Percentiles rank a stretch among this genome's conserved stretches.
phyloP scores from a whole-genome alignment of 2,888 invertebrate genomes.

The Seira sanloemensis region DNA sequence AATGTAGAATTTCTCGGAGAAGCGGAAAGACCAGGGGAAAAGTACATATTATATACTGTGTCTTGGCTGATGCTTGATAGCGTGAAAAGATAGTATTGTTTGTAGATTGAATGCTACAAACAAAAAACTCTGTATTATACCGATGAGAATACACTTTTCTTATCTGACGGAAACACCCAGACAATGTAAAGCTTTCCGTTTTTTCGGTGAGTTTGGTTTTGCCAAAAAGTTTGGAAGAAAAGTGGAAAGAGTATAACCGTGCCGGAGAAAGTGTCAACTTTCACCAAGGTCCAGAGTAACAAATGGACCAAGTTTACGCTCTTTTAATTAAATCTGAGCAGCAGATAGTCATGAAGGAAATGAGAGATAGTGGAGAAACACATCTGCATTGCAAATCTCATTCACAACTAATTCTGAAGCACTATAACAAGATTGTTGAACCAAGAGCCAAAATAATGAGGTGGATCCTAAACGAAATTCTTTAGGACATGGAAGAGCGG shows the following conservation, averaged over 20 bases:
- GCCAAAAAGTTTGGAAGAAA: constrained; percentile 17
- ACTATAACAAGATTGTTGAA: constrained; percentile 41
- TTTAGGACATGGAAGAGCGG: not conserved
- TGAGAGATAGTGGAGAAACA: constrained; percentile 50
- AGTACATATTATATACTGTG: too few relatives aligned
- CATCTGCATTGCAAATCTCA: constrained; percentile 65
- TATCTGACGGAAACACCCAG: constrained; percentile 60
- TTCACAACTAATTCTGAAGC: constrained; percentile 58
- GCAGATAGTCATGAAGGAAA: constrained; percentile 59
- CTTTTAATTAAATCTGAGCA: constrained; percentile 62
- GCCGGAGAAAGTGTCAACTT: constrained; percentile 64
- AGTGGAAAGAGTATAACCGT: constrained; percentile 15
- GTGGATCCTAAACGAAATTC: constrained; percentile 24
- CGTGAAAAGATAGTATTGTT: constrained; percentile 24
- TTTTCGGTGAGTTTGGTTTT: constrained; percentile 14
- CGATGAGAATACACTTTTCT: constrained; percentile 49
- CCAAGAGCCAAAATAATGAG: constrained; percentile 38
- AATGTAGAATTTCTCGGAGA: too few relatives aligned
- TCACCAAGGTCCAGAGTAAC: constrained; percentile 54
- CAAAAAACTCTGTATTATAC: constrained; percentile 21
- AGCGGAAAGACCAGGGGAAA: too few relatives aligned
- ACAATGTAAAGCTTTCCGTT: constrained; percentile 51
- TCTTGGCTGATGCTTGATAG: not conserved
- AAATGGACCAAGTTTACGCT: constrained; percentile 63
- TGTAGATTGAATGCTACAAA: constrained; percentile 37